Evolutionary conservation across 2,888 invertebrate species (phyloP).

Genomic region (Rotaria socialis): DNA sequence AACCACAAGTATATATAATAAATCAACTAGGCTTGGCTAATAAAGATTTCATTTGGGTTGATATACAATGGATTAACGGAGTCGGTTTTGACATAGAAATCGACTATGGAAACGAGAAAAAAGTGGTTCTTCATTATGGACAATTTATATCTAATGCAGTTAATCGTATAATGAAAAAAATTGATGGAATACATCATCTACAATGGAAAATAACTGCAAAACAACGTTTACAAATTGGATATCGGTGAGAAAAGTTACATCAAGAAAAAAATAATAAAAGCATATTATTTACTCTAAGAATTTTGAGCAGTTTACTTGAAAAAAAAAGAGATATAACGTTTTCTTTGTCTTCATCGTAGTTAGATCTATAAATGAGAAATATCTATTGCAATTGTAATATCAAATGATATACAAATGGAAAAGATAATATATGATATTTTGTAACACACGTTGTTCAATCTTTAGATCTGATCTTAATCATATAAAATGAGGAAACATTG

Average conservation of each 20-base stretch:
- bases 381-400: no score
- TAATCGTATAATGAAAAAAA: not conserved
- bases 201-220: not conserved
- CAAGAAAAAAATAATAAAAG: no score
- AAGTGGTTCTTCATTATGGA: not conserved
- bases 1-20: not conserved
- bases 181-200: not conserved
- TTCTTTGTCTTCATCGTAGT: no score
- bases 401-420: no score
- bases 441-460: no score
- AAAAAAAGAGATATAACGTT: no score
- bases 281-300: no score
- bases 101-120: not conserved
- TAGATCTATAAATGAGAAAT: no score
- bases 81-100: conserved; percentile 27
- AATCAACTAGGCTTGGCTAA: not conserved
- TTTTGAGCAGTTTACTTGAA: no score
- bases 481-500: no score
- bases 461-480: no score
- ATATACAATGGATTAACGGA: conserved; percentile 7
- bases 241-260: not conserved
- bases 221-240: conserved; percentile 35
- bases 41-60: not conserved
- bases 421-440: no score
- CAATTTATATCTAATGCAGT: not conserved